Base-by-base conservation (phyloP, 1,140 invertebrate genomes). In the Cataglyphis hispanica region DNA sequence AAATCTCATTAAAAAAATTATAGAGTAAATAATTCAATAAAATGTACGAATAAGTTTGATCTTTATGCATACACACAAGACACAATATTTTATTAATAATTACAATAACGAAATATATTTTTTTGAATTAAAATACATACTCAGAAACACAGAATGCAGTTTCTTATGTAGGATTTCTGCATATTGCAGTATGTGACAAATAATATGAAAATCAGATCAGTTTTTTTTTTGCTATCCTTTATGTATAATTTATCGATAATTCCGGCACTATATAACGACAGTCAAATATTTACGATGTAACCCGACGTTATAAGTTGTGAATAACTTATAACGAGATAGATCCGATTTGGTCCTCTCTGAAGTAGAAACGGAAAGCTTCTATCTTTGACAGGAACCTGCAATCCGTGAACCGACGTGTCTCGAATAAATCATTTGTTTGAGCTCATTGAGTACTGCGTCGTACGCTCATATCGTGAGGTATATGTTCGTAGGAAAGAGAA, bases 351-450 rank as follows among this genome's bases (percentile, higher is more conserved):
- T 53, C 11, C 7, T 56, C n/a, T 61, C 19, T 19, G 34, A 6
- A 25, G 63, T 34, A 25, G 40, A 72, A 60, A 19, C 16, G 46
- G 4, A 50, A 34, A 74, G 19, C 43, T 43, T 83, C 53, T 31
- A 61, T 16, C 37, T 83, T 74, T 37, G 53, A 83, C 43, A 60
- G 22, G n/a, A 25, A 40, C 25, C 16, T 60, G 11, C 34, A 72
- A 43, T 27, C 31, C 5, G 1, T 16, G 40, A 7, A 19, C 56
- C 58, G 56, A 84, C 40, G 78, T 60, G 53, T 22, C 66, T 60
- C 46, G 6, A 77, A 89, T 89, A 87, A 85, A 90, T 87, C 81
- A 83, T 83, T 89, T 53, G 69, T 86, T 88, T 60, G 60, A 77
- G 70, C 76, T 25, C 0, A 6, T 1, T 8, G 34, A 56, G 43